phyloP scores from a whole-genome alignment of 2,888 invertebrate genomes.

The Euphydryas editha region DNA sequence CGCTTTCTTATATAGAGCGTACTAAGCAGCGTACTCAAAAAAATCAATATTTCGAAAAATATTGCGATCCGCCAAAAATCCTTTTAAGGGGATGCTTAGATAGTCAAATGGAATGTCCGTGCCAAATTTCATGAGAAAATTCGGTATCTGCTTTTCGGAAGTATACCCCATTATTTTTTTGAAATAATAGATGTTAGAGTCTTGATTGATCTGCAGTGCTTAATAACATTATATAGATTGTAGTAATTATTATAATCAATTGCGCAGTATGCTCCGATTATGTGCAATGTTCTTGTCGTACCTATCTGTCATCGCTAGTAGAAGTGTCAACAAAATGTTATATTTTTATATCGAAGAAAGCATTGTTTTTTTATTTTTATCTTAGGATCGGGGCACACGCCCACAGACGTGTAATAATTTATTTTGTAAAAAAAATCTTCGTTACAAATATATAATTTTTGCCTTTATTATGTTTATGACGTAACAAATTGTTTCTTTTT shows the following conservation, averaged over 20 bases:
- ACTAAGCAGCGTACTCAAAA: too few relatives aligned
- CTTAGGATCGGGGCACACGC: constrained; percentile 13
- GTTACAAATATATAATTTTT: constrained; percentile 62
- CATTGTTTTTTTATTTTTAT: constrained; percentile 37
- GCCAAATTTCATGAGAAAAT: too few relatives aligned
- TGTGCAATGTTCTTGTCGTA: neutral
- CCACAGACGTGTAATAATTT: constrained; percentile 61
- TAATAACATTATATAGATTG: constrained; percentile 20
- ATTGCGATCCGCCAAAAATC: too few relatives aligned
- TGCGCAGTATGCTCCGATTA: too few relatives aligned
- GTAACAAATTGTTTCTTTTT: constrained; percentile 65
- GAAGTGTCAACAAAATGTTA: constrained; percentile 16
- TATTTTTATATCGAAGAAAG: constrained; percentile 47
- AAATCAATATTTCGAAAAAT: too few relatives aligned
- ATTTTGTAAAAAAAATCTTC: constrained; percentile 68
- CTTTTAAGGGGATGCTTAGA: too few relatives aligned
- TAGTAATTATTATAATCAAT: constrained; percentile 3
- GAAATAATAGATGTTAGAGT: constrained; percentile 5
- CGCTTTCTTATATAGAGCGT: too few relatives aligned
- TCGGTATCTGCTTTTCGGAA: too few relatives aligned
- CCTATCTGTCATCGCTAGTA: constrained; percentile 12
- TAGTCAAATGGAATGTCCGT: too few relatives aligned
- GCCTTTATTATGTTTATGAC: constrained; percentile 60
- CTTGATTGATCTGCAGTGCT: constrained; percentile 11
- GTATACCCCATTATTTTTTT: too few relatives aligned